Conservation (phyloP, 1,140 invertebrate species). For the Platyscapa corneri region DNA sequence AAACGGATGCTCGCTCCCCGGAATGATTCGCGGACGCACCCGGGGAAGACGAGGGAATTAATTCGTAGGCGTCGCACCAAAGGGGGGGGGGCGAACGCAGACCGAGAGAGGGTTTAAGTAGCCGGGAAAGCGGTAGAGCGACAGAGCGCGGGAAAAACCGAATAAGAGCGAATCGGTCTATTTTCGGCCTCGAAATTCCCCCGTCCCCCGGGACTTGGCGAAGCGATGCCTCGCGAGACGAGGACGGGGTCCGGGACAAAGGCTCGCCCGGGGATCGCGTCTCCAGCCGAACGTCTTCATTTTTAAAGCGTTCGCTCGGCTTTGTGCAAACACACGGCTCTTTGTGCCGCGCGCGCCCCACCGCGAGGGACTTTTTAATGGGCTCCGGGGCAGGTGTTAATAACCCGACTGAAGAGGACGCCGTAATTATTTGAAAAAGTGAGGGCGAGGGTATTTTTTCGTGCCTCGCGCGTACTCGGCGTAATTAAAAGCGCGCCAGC, state of each 20-base stretch:
- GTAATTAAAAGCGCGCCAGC: background rate
- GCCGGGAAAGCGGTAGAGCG: no score
- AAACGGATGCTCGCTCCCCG: no score
- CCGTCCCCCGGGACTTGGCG: constrained; percentile 7
- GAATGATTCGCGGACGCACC: background rate
- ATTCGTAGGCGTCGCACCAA: no score
- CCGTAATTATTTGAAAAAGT: constrained; percentile 29
- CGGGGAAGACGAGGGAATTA: background rate
- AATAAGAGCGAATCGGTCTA: background rate
- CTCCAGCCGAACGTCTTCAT: constrained; percentile 45
- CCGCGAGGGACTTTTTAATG: constrained; percentile 39
- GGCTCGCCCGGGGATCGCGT: constrained; percentile 30
- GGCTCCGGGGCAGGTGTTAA: constrained; percentile 44
- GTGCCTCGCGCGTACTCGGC: background rate
- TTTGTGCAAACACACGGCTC: background rate
- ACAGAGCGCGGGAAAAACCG: background rate
- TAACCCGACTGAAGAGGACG: constrained; percentile 10
- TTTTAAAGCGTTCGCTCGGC: constrained; percentile 23
- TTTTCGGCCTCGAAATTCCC: background rate
- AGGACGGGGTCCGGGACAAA: background rate
- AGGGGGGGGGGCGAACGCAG: no score
- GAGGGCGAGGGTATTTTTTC: background rate
- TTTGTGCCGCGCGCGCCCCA: background rate
- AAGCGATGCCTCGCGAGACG: no score
- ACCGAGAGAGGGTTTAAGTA: no score